Base-by-base conservation (phyloP, 2,113 vertebrate genomes). In the Neotoma lepida region DNA sequence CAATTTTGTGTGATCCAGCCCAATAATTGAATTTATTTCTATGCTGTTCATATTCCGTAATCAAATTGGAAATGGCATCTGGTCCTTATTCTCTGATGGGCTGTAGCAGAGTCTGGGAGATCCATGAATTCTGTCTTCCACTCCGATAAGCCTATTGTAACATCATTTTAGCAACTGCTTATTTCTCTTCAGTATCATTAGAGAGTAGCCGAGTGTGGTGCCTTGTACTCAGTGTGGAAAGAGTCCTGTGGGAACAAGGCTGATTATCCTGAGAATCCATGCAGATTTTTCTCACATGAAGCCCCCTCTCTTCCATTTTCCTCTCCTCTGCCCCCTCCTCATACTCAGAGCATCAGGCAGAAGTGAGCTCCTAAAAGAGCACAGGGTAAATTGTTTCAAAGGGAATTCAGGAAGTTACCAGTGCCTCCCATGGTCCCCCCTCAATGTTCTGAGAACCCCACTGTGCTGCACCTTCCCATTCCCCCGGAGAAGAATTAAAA, bases 11-110 rank as follows among this genome's bases (percentile, higher is more conserved):
- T 46, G 93, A 70, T 93, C 80, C 39, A 30, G 74, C 46, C 44
- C 94, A 84, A 85, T 91, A 93, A 91, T 95, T 95, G 70, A 91
- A 94, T 96, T 91, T 96, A 61, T 96, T 76, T 46, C 71, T 85
- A 35, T 86, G 33, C 39, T 8, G 4, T 63, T 91, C 87, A 70
- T 66, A 86, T 33, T 91, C 68, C 18, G 33, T 94, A 88, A 78
- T 74, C 71, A 95, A 88, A 93, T 91, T 81, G 93, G 86, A 96
- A 89, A 88, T 1, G 87, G 91, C 89, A 96, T 15, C 30, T 86
- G 1, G 90, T 56, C 96, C 80, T 78, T 64, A 0, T 81, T 94
- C 93, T 92, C 2, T 61, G 74, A 56, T 81, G 70, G 18, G 18
- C 30, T 85, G 14, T 35, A 30, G 80, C 84, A 51, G 51, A 49